Base-by-base conservation (phyloP, 2,113 vertebrate species). In the Hystrix cristata region DNA sequence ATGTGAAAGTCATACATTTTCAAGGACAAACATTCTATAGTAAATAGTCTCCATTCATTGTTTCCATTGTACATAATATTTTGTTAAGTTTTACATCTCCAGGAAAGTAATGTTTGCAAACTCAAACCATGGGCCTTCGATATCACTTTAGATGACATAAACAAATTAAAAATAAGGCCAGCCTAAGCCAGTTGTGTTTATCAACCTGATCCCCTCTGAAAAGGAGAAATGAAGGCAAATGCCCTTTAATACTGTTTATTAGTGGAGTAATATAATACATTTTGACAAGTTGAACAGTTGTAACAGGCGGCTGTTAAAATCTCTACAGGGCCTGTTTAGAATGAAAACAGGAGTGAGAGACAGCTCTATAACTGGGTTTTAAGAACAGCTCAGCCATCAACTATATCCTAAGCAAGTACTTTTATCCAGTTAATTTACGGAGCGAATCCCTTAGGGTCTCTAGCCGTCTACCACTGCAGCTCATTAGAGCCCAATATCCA, bases 401-500 rank as follows among this genome's bases (percentile, higher is more conserved):
- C 98, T 97, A 2, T 98, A 98, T 97, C 99, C 98, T 98, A 99
- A 99, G 98, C 99, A 98, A 99, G 99, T 98, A 98, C 98, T 99
- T 99, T 98, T 98, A 98, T 98, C 98, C 98, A 98, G 98, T 99
- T 99, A 99, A 99, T 99, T 99, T 98, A 98, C 98, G 91, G 98
- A 98, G 98, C 87, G 98, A 99, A 99, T 99, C 99, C 99, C 99
- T 98, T 94, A 96, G 98, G 99, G 98, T 99, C 98, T 98, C 98
- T 97, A 98, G 99, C 99, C 98, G 98, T 99, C 99, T 98, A 98
- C 99, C 98, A 98, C 98, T 98, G 98, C 98, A 99, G 99, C 99
- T 99, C 99, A 99, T 99, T 99, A 99, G 98, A 98, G 98, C 96
- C 99, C 98, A 98, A 98, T 97, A 98, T 97, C 98, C 95, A 95